phyloP scores from a whole-genome alignment of 2,888 invertebrate species.

The Dryococelus australis region DNA sequence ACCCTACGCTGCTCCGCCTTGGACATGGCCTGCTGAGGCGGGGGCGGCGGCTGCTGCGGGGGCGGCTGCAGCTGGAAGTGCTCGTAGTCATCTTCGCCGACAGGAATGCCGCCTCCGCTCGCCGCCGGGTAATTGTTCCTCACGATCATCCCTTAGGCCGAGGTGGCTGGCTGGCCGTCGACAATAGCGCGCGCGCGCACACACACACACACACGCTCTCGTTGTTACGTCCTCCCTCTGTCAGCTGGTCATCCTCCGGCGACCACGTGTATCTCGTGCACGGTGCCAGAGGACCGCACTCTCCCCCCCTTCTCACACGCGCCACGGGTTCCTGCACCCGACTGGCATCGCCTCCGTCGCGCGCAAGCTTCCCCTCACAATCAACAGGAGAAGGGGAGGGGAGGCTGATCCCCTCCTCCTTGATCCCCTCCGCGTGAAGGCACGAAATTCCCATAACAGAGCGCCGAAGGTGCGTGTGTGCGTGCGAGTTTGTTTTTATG shows the following conservation, averaged over 20 bases:
- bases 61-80: conserved; percentile 56
- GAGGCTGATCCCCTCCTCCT: background rate
- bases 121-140: background rate
- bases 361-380: background rate
- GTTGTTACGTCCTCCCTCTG: background rate
- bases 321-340: background rate
- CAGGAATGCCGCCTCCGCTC: conserved; percentile 62
- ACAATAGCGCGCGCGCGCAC: background rate
- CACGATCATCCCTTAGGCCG: background rate
- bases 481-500: conserved; percentile 12
- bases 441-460: background rate
- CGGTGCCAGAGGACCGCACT: conserved; percentile 17
- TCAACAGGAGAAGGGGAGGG: background rate
- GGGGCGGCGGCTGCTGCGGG: background rate
- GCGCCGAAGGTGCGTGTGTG: background rate
- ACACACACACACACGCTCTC: background rate
- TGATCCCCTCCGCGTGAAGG: background rate
- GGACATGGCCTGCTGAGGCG: conserved; percentile 58
- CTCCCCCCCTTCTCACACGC: too few relatives aligned
- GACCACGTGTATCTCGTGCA: background rate
- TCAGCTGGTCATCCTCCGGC: background rate
- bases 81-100: conserved; percentile 69
- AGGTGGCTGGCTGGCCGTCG: background rate
- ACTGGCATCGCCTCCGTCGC: background rate
- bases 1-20: conserved; percentile 77